A percentile compares a stretch with the other conserved stretches of the same genome.
phyloP scores from a whole-genome alignment of 2,888 invertebrate genomes.

The Dryobota labecula region DNA sequence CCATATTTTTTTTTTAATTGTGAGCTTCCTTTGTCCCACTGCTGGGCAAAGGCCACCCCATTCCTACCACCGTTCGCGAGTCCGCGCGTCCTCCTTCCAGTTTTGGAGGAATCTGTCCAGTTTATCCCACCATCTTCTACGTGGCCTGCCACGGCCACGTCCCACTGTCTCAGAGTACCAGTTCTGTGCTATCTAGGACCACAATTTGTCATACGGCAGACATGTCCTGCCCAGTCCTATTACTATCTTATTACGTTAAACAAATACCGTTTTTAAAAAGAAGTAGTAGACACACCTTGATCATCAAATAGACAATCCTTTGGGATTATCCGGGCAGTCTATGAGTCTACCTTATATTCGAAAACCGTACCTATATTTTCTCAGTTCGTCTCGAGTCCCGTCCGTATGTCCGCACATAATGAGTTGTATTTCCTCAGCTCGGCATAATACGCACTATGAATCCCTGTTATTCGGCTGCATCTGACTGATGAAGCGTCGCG shows the following conservation, averaged over 20 bases:
- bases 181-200: too few species aligned
- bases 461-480: conserved; percentile 72
- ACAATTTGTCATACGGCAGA: too few species aligned
- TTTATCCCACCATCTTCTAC: too few species aligned
- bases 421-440: conserved; percentile 73
- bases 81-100: too few species aligned
- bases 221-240: too few species aligned
- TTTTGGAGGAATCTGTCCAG: too few species aligned
- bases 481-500: conserved; percentile 65
- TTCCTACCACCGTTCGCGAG: too few species aligned
- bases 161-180: too few species aligned
- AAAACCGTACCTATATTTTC: background rate
- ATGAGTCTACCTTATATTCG: background rate
- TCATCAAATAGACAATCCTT: background rate
- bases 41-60: too few species aligned
- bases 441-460: conserved; percentile 71
- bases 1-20: too few species aligned
- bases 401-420: conserved; percentile 68
- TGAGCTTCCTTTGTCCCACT: too few species aligned
- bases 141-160: too few species aligned
- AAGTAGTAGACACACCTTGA: background rate
- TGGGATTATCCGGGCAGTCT: background rate
- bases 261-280: background rate
- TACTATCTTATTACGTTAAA: background rate
- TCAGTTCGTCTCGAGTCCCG: conserved; percentile 27